Percentiles rank a stretch among this genome's conserved stretches.
phyloP scores from a whole-genome alignment of 1,140 invertebrate species.

The Notospermus geniculatus region DNA sequence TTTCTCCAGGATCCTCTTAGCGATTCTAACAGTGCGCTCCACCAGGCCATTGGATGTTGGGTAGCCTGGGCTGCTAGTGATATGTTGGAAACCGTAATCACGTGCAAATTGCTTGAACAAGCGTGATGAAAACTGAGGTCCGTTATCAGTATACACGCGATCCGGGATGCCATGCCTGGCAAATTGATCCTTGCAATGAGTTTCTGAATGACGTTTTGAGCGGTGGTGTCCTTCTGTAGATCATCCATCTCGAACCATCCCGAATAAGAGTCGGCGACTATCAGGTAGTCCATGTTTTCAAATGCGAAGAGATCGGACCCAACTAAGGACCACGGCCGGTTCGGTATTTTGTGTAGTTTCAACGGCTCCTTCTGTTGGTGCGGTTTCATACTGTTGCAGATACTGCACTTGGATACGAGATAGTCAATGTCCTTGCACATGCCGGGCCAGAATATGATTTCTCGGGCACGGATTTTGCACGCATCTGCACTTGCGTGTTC shows the following conservation, averaged over 20 bases:
- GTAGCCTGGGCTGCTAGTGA: background rate
- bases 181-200: background rate
- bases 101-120: background rate
- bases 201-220: background rate
- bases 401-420: too few species aligned
- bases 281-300: too few species aligned
- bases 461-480: conserved; percentile 46
- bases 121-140: background rate
- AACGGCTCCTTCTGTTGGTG: too few species aligned
- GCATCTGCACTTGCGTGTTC: conserved; percentile 56
- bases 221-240: background rate
- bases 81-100: background rate
- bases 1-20: background rate
- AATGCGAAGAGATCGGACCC: too few species aligned
- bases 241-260: background rate
- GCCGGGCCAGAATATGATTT: conserved; percentile 54
- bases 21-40: background rate
- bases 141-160: background rate
- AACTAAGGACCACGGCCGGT: too few species aligned
- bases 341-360: too few species aligned
- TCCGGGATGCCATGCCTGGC: background rate
- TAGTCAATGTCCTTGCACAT: conserved; percentile 56
- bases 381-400: too few species aligned
- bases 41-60: background rate
- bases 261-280: background rate